phyloP scores from a whole-genome alignment of 2,797 vertebrate species.

The Eupleurogrammus muticus region DNA sequence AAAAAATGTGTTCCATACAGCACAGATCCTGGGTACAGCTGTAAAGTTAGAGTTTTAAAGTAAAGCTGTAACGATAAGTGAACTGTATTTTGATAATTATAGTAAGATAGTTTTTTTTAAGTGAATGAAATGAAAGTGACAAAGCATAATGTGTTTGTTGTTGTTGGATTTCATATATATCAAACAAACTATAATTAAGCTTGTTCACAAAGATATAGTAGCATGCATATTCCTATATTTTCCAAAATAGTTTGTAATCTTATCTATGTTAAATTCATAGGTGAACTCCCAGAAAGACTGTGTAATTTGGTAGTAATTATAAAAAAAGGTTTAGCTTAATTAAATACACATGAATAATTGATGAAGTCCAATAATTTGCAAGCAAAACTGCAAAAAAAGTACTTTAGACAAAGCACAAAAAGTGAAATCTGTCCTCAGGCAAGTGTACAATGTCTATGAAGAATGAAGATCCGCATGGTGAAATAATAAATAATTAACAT shows the following conservation, averaged over 20 bases:
- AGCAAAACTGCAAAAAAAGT: too few species aligned
- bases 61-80: neutral
- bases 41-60: neutral
- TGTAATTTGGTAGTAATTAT: neutral
- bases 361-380: too few species aligned
- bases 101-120: neutral
- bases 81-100: neutral
- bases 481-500: neutral
- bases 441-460: neutral
- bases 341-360: too few species aligned
- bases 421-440: too few species aligned
- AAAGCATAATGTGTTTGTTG: neutral
- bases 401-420: neutral
- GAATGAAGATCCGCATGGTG: neutral
- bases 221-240: neutral
- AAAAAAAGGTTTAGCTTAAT: neutral
- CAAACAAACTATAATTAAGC: neutral
- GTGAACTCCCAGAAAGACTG: neutral
- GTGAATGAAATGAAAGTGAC: neutral
- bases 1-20: constrained; percentile 35
- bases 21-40: neutral
- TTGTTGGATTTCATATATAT: neutral
- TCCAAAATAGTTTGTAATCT: neutral
- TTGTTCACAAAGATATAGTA: neutral
- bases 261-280: neutral